Evolutionary conservation across 2,888 invertebrate genomes (phyloP).

Genomic region (Drosophila antonietae): DNA sequence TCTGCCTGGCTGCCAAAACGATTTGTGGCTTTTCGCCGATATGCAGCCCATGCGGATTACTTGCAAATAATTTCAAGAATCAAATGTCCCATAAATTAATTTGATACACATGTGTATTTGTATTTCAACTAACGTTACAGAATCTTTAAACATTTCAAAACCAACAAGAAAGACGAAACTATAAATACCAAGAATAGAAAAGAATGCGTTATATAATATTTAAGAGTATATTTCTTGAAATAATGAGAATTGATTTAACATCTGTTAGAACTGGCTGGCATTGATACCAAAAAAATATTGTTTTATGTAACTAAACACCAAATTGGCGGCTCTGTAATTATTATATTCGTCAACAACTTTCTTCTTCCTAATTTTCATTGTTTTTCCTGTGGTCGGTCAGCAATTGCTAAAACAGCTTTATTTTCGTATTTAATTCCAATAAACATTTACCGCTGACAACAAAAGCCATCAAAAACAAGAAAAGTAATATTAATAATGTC

Average conservation of each 20-base stretch:
- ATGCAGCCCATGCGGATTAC: constrained; percentile 15
- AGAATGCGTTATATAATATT: background rate
- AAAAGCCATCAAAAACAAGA: constrained; percentile 7
- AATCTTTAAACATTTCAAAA: background rate
- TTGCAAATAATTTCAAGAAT: constrained; percentile 1
- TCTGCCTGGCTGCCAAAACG: constrained; percentile 19
- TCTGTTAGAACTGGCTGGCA: background rate
- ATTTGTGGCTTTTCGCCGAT: constrained; percentile 24
- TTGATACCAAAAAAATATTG: background rate
- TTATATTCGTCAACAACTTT: constrained; percentile 3
- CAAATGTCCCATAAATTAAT: background rate
- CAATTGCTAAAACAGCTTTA: constrained; percentile 4
- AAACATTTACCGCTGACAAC: constrained; percentile 8
- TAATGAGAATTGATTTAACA: constrained; percentile 4
- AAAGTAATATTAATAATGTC: constrained; percentile 17
- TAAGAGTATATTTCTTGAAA: background rate
- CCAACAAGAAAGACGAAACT: background rate
- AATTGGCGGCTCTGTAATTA: background rate
- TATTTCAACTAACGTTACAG: background rate
- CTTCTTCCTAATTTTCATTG: background rate
- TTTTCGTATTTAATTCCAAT: constrained; percentile 5
- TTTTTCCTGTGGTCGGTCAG: background rate
- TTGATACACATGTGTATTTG: background rate
- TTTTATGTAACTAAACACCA: background rate
- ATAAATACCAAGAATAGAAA: constrained; percentile 1